Conservation (phyloP, 2,113 vertebrate species). For the Apteryx mantelli region DNA sequence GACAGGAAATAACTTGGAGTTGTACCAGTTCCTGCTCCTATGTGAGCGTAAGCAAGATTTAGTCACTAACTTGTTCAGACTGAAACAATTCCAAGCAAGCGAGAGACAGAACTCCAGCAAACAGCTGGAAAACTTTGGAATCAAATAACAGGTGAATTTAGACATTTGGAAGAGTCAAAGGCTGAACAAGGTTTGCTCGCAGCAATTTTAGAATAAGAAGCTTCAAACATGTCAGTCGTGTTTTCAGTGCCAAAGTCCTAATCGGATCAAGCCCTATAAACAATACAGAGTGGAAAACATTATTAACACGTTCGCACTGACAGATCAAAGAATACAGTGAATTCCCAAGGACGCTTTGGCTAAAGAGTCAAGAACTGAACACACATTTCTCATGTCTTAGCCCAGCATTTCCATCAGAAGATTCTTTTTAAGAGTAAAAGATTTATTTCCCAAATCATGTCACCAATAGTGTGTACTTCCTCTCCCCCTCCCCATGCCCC, state of each 20-base stretch:
- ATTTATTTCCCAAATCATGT: not conserved
- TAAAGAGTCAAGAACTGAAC: not conserved
- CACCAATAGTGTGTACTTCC: not conserved
- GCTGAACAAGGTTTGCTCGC: not conserved
- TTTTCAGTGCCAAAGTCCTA: slow-evolving; percentile 44
- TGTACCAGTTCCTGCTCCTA: not conserved
- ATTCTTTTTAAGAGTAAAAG: not conserved
- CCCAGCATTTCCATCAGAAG: not conserved
- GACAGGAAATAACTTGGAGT: not conserved
- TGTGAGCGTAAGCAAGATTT: not conserved
- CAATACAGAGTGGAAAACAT: slow-evolving; percentile 41
- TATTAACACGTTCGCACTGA: slow-evolving; percentile 40
- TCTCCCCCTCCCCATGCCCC: not conserved
- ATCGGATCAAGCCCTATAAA: slow-evolving; percentile 49
- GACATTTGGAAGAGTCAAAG: not conserved
- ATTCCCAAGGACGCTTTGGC: not conserved
- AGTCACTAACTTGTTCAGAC: not conserved
- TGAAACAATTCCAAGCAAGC: not conserved
- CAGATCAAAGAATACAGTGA: slow-evolving; percentile 8
- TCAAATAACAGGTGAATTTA: not conserved
- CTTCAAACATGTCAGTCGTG: not conserved
- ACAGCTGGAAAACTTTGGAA: not conserved
- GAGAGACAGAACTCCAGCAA: not conserved
- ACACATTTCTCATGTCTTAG: not conserved
- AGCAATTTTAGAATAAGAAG: slow-evolving; percentile 22